These are phyloP conservation scores for Zophobas morio DNA, from an alignment of 1,140 invertebrate genomes.

Conservation along the genomic window DNA sequence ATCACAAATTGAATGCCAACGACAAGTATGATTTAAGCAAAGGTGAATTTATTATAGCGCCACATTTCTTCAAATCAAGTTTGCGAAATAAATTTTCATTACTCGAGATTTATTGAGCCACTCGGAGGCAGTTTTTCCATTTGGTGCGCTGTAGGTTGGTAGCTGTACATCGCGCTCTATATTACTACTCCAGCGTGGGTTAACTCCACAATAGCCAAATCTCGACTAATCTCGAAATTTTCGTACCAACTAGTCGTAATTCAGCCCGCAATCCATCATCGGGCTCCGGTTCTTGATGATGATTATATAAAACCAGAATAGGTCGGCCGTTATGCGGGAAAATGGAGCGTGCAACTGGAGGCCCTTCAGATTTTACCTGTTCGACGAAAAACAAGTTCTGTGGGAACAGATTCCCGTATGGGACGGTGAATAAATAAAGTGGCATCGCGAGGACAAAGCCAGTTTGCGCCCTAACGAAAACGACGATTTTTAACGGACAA, in stretches of 20 bases:
- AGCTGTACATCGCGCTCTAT: neutral
- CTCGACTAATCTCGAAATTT: too few relatives aligned
- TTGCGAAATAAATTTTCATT: conserved; percentile 41
- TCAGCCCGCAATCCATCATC: conserved; percentile 28
- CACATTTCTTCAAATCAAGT: conserved; percentile 37
- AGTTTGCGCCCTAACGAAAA: conserved; percentile 16
- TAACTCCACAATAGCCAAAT: too few relatives aligned
- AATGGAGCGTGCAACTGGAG: conserved; percentile 25
- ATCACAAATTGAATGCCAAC: conserved; percentile 25
- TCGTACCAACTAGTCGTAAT: neutral
- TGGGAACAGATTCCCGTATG: conserved; percentile 35
- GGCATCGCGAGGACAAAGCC: conserved; percentile 16
- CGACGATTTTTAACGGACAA: conserved; percentile 19
- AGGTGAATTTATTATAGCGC: conserved; percentile 31
- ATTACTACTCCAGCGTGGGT: too few relatives aligned
- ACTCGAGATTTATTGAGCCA: conserved; percentile 25
- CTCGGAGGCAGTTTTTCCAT: conserved; percentile 32
- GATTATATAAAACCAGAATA: conserved; percentile 14
- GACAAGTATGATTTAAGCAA: conserved; percentile 36
- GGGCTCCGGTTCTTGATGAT: conserved; percentile 4
- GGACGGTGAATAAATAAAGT: conserved; percentile 36
- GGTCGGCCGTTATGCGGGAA: conserved; percentile 27
- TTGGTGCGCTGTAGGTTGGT: neutral
- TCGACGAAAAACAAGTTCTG: conserved; percentile 34
- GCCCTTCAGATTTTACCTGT: conserved; percentile 32